A percentile compares a stretch with the other conserved stretches of the same genome.
phyloP scores from a whole-genome alignment of 2,888 invertebrate genomes.

The Hesperia comma region DNA sequence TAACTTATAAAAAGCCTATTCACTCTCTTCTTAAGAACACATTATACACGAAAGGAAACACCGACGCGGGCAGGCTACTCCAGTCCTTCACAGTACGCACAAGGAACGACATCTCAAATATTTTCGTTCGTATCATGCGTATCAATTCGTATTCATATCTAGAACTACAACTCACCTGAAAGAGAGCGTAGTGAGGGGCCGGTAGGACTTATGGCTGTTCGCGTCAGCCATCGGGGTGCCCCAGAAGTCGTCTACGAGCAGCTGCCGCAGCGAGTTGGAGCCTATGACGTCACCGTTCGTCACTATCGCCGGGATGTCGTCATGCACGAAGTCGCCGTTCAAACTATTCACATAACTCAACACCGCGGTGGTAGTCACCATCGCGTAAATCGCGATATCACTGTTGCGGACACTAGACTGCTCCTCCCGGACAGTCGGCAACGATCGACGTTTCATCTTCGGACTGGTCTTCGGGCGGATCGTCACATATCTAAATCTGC shows the following conservation, averaged over 20 bases:
- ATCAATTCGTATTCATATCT: background rate
- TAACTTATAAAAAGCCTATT: too few relatives aligned
- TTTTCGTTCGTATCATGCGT: too few relatives aligned
- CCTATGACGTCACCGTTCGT: slow-evolving; percentile 92
- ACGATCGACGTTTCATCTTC: slow-evolving; percentile 78
- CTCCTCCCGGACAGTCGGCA: slow-evolving; percentile 74
- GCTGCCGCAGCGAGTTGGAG: slow-evolving; percentile 84
- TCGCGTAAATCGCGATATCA: slow-evolving; percentile 85
- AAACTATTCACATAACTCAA: slow-evolving; percentile 90
- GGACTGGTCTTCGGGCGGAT: slow-evolving; percentile 53
- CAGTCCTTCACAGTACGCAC: too few relatives aligned
- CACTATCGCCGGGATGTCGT: slow-evolving; percentile 93
- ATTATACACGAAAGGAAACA: too few relatives aligned
- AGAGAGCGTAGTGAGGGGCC: slow-evolving; percentile 92
- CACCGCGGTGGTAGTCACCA: slow-evolving; percentile 87
- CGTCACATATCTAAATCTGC: slow-evolving; percentile 75
- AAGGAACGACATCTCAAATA: too few relatives aligned
- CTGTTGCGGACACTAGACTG: slow-evolving; percentile 58
- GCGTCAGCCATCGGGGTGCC: slow-evolving; percentile 92
- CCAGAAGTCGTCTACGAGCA: slow-evolving; percentile 93
- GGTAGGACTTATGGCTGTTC: slow-evolving; percentile 93
- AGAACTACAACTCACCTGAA: slow-evolving; percentile 88
- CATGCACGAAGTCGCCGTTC: slow-evolving; percentile 93
- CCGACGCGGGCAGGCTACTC: too few relatives aligned
- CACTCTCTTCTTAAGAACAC: too few relatives aligned